Conservation (phyloP, 2,888 invertebrate genomes). For the Colletes collaris region DNA sequence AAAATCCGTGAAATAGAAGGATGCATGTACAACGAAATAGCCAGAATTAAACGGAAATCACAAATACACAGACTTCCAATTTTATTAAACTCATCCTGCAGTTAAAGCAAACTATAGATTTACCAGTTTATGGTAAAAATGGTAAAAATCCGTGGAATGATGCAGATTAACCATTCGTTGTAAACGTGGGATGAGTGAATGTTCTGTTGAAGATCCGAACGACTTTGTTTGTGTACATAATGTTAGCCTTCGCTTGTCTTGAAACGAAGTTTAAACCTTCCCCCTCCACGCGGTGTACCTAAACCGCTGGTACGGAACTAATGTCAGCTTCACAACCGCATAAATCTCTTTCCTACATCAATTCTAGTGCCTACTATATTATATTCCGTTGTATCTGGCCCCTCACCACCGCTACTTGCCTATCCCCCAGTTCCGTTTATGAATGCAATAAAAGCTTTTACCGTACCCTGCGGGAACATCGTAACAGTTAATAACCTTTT, state of each 20-base stretch:
- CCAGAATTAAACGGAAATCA: too few species aligned
- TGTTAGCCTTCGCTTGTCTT: not conserved
- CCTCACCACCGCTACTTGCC: not conserved
- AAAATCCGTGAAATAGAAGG: too few species aligned
- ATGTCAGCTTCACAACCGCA: constrained; percentile 29
- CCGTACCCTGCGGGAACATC: constrained; percentile 1
- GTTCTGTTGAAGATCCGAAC: not conserved
- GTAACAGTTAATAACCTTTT: constrained; percentile 34
- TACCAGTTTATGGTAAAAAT: too few species aligned
- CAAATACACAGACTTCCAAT: too few species aligned
- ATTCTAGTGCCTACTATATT: constrained; percentile 11
- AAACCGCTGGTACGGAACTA: not conserved
- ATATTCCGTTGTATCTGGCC: not conserved
- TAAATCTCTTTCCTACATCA: constrained; percentile 23
- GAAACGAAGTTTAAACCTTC: not conserved
- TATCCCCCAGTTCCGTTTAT: constrained; percentile 29
- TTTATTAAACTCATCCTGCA: too few species aligned
- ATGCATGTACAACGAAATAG: too few species aligned
- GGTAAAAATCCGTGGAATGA: too few species aligned
- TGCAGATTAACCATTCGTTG: too few species aligned
- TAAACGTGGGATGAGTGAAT: too few species aligned
- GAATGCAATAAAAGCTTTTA: constrained; percentile 38
- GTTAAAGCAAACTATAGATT: too few species aligned
- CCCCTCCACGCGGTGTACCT: not conserved
- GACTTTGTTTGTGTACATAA: not conserved